Percentiles rank a stretch among this genome's conserved stretches.
Conservation (phyloP, 2,888 invertebrate genomes). For the Chalcis sispes region DNA sequence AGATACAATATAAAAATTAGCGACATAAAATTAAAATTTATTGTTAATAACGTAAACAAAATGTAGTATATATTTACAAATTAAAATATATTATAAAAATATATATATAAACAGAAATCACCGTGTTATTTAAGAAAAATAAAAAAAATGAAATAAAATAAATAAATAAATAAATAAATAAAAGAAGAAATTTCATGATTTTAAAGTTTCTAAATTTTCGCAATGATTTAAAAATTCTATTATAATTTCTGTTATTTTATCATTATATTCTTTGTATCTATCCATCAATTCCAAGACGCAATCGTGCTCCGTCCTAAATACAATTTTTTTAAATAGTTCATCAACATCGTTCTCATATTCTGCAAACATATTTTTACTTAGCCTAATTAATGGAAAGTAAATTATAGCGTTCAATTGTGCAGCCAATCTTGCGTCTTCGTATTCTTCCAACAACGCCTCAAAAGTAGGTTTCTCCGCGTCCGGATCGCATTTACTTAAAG, state of each 20-base stretch:
- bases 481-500: conserved; percentile 42
- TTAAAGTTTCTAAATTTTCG: neutral
- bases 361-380: conserved; percentile 60
- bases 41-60: no score
- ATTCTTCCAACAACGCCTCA: conserved; percentile 64
- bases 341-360: conserved; percentile 57
- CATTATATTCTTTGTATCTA: neutral
- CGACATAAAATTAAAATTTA: no score
- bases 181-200: no score
- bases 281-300: neutral
- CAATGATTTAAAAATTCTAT: conserved; percentile 4
- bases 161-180: no score
- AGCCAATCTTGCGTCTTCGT: conserved; percentile 68
- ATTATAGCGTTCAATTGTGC: conserved; percentile 65
- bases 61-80: no score
- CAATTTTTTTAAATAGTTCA: conserved; percentile 54
- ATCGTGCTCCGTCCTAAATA: conserved; percentile 61
- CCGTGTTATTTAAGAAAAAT: no score
- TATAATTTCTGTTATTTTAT: conserved; percentile 1
- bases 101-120: no score
- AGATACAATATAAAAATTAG: no score
- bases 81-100: no score
- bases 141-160: no score
- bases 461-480: conserved; percentile 71
- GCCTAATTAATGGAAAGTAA: conserved; percentile 66